These are phyloP conservation scores for Dermolepida albohirtum DNA, from an alignment of 2,888 invertebrate species.

Conservation along the genomic window DNA sequence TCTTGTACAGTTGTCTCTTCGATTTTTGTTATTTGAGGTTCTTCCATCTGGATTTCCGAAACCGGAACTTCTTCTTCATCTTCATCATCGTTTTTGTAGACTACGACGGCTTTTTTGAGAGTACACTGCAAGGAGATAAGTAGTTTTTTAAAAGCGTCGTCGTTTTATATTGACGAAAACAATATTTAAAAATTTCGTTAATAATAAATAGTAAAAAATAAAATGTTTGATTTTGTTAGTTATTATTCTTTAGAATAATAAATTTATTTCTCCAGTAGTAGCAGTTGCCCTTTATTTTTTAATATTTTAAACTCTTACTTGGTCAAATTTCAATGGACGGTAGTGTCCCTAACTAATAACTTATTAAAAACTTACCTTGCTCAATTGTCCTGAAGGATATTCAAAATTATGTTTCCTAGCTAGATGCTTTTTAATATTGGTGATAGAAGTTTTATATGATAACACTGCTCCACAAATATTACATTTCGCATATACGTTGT, in stretches of 20 bases:
- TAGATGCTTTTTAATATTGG: conserved; percentile 33
- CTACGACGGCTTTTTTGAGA: conserved; percentile 7
- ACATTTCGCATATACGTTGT: conserved; percentile 23
- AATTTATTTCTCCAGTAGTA: no score
- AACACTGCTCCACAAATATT: conserved; percentile 23
- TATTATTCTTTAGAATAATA: no score
- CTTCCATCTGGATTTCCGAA: not conserved
- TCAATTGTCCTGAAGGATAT: conserved; percentile 6
- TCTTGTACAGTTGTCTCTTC: not conserved
- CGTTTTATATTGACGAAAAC: no score
- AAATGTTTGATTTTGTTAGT: no score
- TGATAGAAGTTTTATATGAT: conserved; percentile 25
- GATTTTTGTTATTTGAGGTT: not conserved
- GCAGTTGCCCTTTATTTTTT: no score
- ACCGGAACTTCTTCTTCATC: not conserved
- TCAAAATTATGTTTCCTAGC: conserved; percentile 25
- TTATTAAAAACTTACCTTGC: conserved; percentile 9
- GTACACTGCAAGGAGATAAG: conserved; percentile 1
- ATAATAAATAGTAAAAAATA: no score
- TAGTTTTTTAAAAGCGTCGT: no score
- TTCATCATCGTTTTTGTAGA: conserved; percentile 8
- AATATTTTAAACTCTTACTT: not conserved
- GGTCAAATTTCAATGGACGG: no score
- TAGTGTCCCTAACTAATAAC: no score
- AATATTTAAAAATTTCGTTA: no score